Percentiles rank a stretch among this genome's conserved stretches.
These are phyloP conservation scores for Polydrusus tereticollis DNA, from an alignment of 2,888 invertebrate genomes.

Conservation along the genomic window DNA sequence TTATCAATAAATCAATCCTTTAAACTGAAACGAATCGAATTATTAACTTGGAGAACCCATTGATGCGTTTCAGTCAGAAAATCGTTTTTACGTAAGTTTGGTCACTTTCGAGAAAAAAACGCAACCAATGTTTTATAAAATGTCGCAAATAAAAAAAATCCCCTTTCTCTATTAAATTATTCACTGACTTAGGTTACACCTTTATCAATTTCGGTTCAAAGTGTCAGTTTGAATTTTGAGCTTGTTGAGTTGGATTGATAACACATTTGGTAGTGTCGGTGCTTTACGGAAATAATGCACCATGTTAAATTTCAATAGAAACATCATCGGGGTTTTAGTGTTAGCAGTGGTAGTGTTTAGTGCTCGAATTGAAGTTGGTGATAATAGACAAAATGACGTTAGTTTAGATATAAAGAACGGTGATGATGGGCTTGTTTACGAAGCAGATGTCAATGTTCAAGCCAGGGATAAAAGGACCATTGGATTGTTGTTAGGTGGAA, in stretches of 20 bases:
- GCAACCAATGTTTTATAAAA: conserved; percentile 28
- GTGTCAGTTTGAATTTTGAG: conserved; percentile 31
- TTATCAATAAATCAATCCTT: conserved; percentile 21
- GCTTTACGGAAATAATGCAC: conserved; percentile 51
- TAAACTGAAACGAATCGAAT: conserved; percentile 44
- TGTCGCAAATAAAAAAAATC: conserved; percentile 42
- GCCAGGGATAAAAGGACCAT: conserved; percentile 62
- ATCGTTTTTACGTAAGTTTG: conserved; percentile 47
- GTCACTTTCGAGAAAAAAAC: conserved; percentile 42
- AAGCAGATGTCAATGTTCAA: conserved; percentile 28
- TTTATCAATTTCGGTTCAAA: not conserved
- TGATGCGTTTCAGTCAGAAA: conserved; percentile 45
- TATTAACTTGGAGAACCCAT: conserved; percentile 33
- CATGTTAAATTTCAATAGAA: conserved; percentile 54
- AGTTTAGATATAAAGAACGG: conserved; percentile 1
- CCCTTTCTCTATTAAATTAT: conserved; percentile 38
- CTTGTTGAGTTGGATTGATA: conserved; percentile 13
- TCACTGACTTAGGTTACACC: conserved; percentile 20
- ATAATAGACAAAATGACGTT: conserved; percentile 17
- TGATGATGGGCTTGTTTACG: conserved; percentile 25
- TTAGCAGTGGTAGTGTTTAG: conserved; percentile 44
- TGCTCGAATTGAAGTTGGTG: conserved; percentile 23
- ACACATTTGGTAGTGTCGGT: conserved; percentile 11
- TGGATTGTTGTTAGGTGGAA: conserved; percentile 62
- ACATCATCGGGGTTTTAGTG: conserved; percentile 48